Base-by-base conservation (phyloP, 2,888 invertebrate genomes). In the Busseola fusca region DNA sequence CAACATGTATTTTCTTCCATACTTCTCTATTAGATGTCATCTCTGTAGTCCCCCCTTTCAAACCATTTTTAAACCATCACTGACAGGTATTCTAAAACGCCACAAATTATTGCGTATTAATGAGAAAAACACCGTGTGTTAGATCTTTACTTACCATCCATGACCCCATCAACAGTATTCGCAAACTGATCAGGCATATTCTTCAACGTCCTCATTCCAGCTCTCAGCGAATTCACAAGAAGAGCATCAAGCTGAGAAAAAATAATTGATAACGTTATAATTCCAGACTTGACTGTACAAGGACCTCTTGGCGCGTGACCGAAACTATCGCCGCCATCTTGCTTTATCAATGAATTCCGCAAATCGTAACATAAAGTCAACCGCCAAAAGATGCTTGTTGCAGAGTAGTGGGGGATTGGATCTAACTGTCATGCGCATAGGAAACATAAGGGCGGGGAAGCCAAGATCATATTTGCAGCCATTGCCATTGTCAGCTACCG, bases 161-260 rank as follows among this genome's bases (percentile, higher is more conserved):
- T 97, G 48, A 98, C 97, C 76, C 97, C 98, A 87, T 98, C 98
- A 0, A 98, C 97, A 0, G 98, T 98, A 84, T 97, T 98, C 50
- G 97, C 96, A 80, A 99, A 97, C 86, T 98, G 98, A 89, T 99
- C 98, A 0, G 99, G 98, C 96, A 98, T 98, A 65, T 98, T 97
- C 91, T 98, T 98, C 42, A 99, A 97, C 0, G 98, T 97, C 87
- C 97, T 97, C 96, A 98, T 98, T 0, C 98, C 98, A 9, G 97
- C 97, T 87, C 97, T 97, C 74, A 99, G 93, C 0, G 99, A 98
- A 88, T 98, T 97, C 63, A 98, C 97, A 58, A 98, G 92, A 2
- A 96, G 87, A 30, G 97, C 97, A 87, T 97, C 97, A 82, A 97
- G 96, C 97, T 97, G 75, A 12, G 83, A 73, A 45, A 64, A 59